Conservation (phyloP, 1,140 invertebrate genomes). For the Nasonia giraulti region DNA sequence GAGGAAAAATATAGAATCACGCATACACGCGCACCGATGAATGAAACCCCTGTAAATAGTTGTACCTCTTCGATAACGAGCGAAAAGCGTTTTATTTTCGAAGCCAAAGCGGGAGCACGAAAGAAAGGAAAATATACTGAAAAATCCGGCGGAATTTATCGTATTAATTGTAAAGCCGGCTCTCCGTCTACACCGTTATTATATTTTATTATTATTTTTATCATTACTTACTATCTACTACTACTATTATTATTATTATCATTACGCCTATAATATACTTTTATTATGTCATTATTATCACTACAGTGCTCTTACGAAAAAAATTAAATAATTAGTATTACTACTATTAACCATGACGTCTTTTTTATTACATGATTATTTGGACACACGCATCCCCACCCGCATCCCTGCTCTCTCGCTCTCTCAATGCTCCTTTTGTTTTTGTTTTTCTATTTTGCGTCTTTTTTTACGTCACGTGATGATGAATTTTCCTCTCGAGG, state of each 20-base stretch:
- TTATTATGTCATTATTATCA: slow-evolving; percentile 48
- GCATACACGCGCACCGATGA: slow-evolving; percentile 29
- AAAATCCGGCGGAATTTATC: slow-evolving; percentile 9
- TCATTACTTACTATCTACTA: slow-evolving; percentile 53
- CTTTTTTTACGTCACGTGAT: not conserved
- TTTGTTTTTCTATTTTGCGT: not conserved
- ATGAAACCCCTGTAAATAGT: slow-evolving; percentile 41
- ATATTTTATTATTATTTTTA: slow-evolving; percentile 54
- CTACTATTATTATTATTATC: slow-evolving; percentile 56
- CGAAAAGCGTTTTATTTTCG: slow-evolving; percentile 21
- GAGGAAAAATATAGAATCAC: slow-evolving; percentile 1
- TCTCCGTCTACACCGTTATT: slow-evolving; percentile 46
- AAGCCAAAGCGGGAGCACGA: slow-evolving; percentile 48
- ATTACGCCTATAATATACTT: slow-evolving; percentile 46
- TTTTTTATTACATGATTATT: slow-evolving; percentile 40
- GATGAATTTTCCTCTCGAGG: not conserved
- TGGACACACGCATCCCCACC: not conserved
- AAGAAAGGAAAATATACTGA: slow-evolving; percentile 10
- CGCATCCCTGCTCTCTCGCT: not conserved
- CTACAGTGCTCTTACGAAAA: slow-evolving; percentile 50
- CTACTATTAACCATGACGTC: slow-evolving; percentile 35
- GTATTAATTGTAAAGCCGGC: slow-evolving; percentile 49
- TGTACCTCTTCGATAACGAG: slow-evolving; percentile 32
- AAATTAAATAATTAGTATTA: slow-evolving; percentile 50
- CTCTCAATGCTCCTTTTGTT: not conserved